Conservation (phyloP, 2,797 vertebrate species). For the Schizopygopsis pylzovi region DNA sequence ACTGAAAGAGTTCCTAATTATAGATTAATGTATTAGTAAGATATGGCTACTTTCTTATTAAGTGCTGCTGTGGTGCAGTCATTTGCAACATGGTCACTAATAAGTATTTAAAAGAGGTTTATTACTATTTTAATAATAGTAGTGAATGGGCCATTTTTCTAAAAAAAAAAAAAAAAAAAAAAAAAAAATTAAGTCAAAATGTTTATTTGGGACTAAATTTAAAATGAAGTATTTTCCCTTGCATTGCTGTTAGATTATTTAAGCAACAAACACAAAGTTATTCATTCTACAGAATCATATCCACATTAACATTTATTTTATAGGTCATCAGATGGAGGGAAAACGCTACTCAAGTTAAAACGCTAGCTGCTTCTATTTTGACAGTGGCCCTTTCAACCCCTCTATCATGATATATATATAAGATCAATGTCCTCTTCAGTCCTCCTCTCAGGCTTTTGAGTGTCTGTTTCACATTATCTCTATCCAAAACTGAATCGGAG, state of each 20-base stretch:
- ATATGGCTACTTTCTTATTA: constrained; percentile 37
- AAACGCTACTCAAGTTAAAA: constrained; percentile 29
- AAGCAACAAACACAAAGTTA: neutral
- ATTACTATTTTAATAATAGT: neutral
- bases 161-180: neutral
- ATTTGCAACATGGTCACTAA: constrained; percentile 18
- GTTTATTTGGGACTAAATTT: neutral
- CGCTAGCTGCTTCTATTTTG: constrained; percentile 22
- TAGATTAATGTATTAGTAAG: constrained; percentile 45
- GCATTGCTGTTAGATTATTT: neutral
- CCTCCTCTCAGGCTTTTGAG: constrained; percentile 14
- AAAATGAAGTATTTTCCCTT: neutral
- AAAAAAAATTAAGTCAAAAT: neutral
- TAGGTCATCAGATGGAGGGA: constrained; percentile 29
- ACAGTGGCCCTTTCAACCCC: constrained; percentile 33
- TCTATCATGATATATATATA: constrained; percentile 9
- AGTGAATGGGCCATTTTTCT: neutral
- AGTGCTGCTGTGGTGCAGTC: constrained; percentile 25
- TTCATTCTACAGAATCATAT: constrained; percentile 1
- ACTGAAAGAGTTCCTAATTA: constrained; percentile 38
- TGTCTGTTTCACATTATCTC: constrained; percentile 19
- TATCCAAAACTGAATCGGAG: constrained; percentile 10
- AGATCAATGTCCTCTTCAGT: constrained; percentile 4
- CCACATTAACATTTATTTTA: constrained; percentile 11
- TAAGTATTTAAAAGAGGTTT: neutral